A percentile compares a stretch with the other conserved stretches of the same genome.
Conservation (phyloP, 2,888 invertebrate species). For the Pseudococcus viburni region DNA sequence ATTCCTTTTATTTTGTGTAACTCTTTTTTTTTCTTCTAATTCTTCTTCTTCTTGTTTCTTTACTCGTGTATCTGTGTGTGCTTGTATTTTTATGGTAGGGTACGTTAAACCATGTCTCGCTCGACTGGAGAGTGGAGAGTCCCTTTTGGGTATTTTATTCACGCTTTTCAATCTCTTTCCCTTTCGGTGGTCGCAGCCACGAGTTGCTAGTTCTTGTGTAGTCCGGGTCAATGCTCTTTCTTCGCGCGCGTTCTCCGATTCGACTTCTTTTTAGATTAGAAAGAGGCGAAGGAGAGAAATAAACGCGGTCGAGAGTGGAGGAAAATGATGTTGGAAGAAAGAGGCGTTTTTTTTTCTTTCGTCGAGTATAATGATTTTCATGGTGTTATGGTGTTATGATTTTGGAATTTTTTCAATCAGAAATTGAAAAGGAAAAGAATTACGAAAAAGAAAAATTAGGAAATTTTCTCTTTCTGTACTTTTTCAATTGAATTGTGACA, state of each 20-base stretch:
- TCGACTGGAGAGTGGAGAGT: conserved; percentile 33
- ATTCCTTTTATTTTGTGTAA: conserved; percentile 21
- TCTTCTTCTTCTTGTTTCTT: neutral
- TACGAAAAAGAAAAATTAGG: no score
- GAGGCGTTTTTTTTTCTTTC: neutral
- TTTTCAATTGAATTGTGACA: no score
- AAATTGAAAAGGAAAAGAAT: no score
- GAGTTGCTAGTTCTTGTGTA: neutral
- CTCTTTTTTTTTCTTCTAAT: neutral
- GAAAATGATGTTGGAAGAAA: neutral
- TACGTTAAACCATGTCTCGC: neutral
- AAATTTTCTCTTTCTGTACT: no score
- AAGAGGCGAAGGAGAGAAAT: neutral
- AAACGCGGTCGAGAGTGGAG: conserved; percentile 1
- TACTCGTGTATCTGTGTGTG: neutral
- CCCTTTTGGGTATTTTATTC: conserved; percentile 53
- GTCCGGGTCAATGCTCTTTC: conserved; percentile 35
- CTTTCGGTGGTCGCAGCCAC: conserved; percentile 29
- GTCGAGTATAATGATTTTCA: no score
- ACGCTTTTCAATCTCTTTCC: conserved; percentile 51
- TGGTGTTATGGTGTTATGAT: neutral
- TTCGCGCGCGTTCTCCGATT: conserved; percentile 5
- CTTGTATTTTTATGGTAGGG: neutral
- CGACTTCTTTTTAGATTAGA: neutral
- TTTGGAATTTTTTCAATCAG: neutral